Base-by-base conservation (phyloP, 2,113 vertebrate genomes). In the Perca schrenkii region DNA sequence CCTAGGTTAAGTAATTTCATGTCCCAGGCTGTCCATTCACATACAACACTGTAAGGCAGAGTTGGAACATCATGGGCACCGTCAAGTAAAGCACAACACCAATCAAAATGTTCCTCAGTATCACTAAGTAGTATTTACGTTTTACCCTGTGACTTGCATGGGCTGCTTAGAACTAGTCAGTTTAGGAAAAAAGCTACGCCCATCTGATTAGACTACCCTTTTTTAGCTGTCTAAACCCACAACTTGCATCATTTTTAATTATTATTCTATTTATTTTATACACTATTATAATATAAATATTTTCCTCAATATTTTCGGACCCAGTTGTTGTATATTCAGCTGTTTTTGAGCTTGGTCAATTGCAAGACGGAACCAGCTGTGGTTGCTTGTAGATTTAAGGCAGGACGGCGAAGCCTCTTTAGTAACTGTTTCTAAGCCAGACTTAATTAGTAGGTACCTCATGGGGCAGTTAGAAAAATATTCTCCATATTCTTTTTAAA, bases 381-480 rank as follows among this genome's bases (percentile, higher is more conserved):
- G 67, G 58, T 34, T 36, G 57, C 49, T 63, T 75, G 50, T 64
- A 73, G 73, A 71, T 80, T 54, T 65, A 75, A n/a, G 61, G 74
- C 54, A 57, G 60, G 71, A 28, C 25, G 4, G 6, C 13, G 34
- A 56, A 76, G 77, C 67, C 58, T 86, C 80, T 75, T 53, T 67
- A 63, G 74, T 25, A 22, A 58, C 53, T 10, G 62, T 74, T 74
- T 79, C 34, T 16, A 62, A 85, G 72, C 15, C 75, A 54, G 21
- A 47, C 75, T 80, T 74, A 84, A 73, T 64, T 19, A 71, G 72
- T 79, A 83, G 79, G 17, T 69, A 43, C 52, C 80, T 88, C 63
- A 6, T 50, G 40, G 4, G 69, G 8, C 74, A 58, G 63, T 25
- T 61, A 10, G 53, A 77, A 89, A 83, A 84, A 78, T 28, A 49